Conservation (phyloP, 1,140 invertebrate species). For the Muscidifurax raptorellus region DNA sequence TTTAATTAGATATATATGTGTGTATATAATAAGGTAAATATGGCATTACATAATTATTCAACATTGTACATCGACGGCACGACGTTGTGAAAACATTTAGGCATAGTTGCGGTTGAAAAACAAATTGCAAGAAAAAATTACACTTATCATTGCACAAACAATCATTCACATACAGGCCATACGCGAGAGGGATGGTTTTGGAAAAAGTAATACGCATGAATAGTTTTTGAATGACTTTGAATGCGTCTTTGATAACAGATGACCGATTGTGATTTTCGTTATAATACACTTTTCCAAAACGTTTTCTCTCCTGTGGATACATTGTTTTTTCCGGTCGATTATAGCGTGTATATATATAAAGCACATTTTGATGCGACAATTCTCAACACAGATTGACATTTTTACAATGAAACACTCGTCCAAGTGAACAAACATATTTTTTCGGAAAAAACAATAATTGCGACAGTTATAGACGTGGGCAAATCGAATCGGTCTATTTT, state of each 20-base stretch:
- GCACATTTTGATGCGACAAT: too few species aligned
- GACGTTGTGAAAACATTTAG: neutral
- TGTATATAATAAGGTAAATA: neutral
- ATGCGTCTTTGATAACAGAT: neutral
- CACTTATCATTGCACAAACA: neutral
- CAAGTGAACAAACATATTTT: neutral
- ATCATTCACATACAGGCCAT: neutral
- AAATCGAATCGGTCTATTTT: neutral
- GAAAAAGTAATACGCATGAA: neutral
- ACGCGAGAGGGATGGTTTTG: neutral
- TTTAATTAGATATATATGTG: neutral
- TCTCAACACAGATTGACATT: too few species aligned
- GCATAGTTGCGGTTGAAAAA: neutral
- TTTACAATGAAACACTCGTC: too few species aligned
- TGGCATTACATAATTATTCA: constrained; percentile 11
- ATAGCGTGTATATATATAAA: too few species aligned
- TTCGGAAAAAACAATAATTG: neutral
- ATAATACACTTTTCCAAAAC: constrained; percentile 16
- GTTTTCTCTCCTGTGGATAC: neutral
- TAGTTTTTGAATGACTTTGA: neutral
- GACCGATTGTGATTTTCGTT: neutral
- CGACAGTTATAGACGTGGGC: neutral
- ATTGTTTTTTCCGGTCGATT: neutral
- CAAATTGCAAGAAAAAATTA: neutral
- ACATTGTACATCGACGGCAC: neutral